Base-by-base conservation (phyloP, 1,140 invertebrate genomes). In the Drosophila cardini region DNA sequence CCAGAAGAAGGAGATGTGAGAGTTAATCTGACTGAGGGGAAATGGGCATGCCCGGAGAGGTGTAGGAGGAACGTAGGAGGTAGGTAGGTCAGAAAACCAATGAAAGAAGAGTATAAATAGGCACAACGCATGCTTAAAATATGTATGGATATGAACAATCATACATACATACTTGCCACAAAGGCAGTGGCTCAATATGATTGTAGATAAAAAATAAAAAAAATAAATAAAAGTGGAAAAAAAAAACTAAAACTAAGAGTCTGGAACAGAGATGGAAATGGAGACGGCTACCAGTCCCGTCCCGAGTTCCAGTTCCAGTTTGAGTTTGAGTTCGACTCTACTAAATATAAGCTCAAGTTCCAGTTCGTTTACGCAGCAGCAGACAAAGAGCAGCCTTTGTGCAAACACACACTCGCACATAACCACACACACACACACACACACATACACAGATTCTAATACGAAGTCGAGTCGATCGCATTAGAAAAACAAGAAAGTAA, bases 331-430 rank as follows among this genome's bases (percentile, higher is more conserved):
- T 21, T 55, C 46, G 18, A 48, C 21, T 45, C 21, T 26, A 26
- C 21, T 26, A 26, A 26, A 26, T 26, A 43, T 42, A 16, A 40
- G 10, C 16, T 46, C 55, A 36, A 74, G 53, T 77, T 60, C 58
- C 80, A 82, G 65, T 64, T 70, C 58, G 32, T 13, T 18, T 15
- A 46, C 58, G 45, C 65, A 61, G 45, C 61, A 56, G 26, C 42
- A 73, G 50, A 80, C 73, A 80, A 78, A 76, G 76, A 76, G 62
- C 72, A 67, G 76, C 76, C 76, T 78, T 78, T 78, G 72, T 78
- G 67, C 61, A 78, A 67, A 73, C 65, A 70, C 30, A 69, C 61
- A 78, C 65, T 70, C 65, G 67, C 30, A 69, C 61, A 78, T 62
- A 73, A 62, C 67, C 30, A 69, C 61, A 78, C 65, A 73, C 65